These are phyloP conservation scores for Lepidothrix coronata DNA, from an alignment of 2,113 vertebrate genomes.

Conservation along the genomic window DNA sequence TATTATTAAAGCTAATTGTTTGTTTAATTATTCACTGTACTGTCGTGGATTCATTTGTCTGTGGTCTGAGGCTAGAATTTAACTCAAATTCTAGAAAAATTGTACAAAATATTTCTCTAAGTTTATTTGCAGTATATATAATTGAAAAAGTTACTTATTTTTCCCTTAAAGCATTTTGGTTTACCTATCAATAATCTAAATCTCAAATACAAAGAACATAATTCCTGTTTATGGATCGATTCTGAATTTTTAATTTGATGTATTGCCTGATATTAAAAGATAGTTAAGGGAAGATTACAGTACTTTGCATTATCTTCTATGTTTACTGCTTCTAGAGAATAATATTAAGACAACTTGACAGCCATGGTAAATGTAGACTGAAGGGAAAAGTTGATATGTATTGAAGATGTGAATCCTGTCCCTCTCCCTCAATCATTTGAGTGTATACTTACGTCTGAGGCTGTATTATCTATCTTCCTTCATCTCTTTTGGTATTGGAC, in stretches of 20 bases:
- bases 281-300: background rate
- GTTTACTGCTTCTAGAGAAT: constrained; percentile 9
- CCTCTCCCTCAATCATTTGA: background rate
- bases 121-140: background rate
- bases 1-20: constrained; percentile 64
- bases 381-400: background rate
- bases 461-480: background rate
- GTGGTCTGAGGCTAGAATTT: constrained; percentile 5
- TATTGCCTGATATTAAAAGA: constrained; percentile 23
- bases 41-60: constrained; percentile 25
- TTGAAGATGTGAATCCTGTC: background rate
- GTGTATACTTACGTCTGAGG: background rate
- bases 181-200: background rate
- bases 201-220: background rate
- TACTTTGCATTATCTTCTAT: constrained; percentile 23
- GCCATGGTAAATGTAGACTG: background rate
- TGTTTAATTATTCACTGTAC: constrained; percentile 64
- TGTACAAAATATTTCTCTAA: background rate
- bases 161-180: background rate
- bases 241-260: background rate
- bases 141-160: background rate
- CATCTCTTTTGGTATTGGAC: background rate
- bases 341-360: background rate
- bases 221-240: background rate
- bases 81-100: background rate